A percentile compares a stretch with the other conserved stretches of the same genome.
Evolutionary conservation across 1,140 invertebrate species (phyloP).

Genomic region (Oryzaephilus surinamensis): DNA sequence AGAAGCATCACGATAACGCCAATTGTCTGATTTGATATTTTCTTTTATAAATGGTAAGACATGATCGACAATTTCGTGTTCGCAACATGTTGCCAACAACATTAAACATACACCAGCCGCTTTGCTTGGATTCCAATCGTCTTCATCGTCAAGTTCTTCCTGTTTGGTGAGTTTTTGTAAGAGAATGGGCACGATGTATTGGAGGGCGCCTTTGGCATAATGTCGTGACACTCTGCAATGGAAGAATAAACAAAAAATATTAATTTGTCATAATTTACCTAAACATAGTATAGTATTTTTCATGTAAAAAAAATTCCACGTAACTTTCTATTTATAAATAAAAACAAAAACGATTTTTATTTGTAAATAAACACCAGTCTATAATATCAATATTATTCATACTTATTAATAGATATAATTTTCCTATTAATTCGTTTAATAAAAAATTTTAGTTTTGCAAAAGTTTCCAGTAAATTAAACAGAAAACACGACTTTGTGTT

Average conservation of each 20-base stretch:
- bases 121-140: conserved; percentile 99
- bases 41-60: conserved; percentile 95
- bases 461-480: too few relatives aligned
- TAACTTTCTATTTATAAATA: too few relatives aligned
- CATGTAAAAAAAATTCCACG: too few relatives aligned
- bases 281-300: too few relatives aligned
- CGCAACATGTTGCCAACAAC: conserved; percentile 93
- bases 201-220: conserved; percentile 60
- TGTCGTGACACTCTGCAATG: conserved; percentile 24
- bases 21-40: conserved; percentile 89
- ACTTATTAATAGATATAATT: too few relatives aligned
- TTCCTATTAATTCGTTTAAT: too few relatives aligned
- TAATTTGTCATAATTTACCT: too few relatives aligned
- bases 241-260: conserved; percentile 1
- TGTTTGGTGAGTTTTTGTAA: conserved; percentile 93
- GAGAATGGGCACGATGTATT: conserved; percentile 89
- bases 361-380: too few relatives aligned
- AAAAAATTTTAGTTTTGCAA: too few relatives aligned
- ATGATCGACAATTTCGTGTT: conserved; percentile 91
- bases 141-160: conserved; percentile 88
- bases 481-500: too few relatives aligned
- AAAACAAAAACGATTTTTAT: background rate
- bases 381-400: too few relatives aligned
- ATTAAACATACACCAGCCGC: conserved; percentile 99
- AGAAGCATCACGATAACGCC: conserved; percentile 93